A percentile compares a stretch with the other conserved stretches of the same genome.
phyloP scores from a whole-genome alignment of 2,888 invertebrate genomes.

The Nomada fucata region DNA sequence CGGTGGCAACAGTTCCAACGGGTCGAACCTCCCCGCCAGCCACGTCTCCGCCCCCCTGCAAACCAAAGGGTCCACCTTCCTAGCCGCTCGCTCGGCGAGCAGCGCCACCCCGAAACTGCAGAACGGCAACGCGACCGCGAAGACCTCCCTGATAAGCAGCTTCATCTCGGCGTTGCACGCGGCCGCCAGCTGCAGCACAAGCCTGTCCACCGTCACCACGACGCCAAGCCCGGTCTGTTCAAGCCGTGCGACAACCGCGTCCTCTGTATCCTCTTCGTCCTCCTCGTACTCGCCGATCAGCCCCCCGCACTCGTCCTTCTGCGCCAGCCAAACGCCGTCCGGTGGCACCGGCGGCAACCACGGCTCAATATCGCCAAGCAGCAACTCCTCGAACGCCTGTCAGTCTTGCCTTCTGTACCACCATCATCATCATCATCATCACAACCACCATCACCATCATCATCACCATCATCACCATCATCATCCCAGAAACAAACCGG shows the following conservation, averaged over 20 bases:
- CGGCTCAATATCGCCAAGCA: slow-evolving; percentile 48
- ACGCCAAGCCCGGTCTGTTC: slow-evolving; percentile 70
- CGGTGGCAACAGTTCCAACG: slow-evolving; percentile 48
- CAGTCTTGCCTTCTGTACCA: slow-evolving; percentile 71
- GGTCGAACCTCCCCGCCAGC: slow-evolving; percentile 53
- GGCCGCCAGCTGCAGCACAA: slow-evolving; percentile 71
- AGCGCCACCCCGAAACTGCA: slow-evolving; percentile 62
- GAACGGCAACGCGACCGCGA: slow-evolving; percentile 41
- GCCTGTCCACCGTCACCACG: slow-evolving; percentile 72
- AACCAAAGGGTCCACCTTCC: slow-evolving; percentile 67
- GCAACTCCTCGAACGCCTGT: slow-evolving; percentile 57
- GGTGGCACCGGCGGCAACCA: slow-evolving; percentile 47
- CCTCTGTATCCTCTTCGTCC: slow-evolving; percentile 54
- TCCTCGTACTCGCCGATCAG: slow-evolving; percentile 50
- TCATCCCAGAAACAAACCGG: slow-evolving; percentile 73
- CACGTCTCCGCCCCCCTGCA: slow-evolving; percentile 65
- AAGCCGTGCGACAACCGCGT: slow-evolving; percentile 57
- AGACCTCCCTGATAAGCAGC: slow-evolving; percentile 76
- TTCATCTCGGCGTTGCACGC: slow-evolving; percentile 74
- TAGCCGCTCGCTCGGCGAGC: slow-evolving; percentile 63
- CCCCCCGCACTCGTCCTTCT: slow-evolving; percentile 58
- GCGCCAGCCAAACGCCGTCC: slow-evolving; percentile 54
- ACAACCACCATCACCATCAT: slow-evolving; percentile 74
- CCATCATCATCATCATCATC: slow-evolving; percentile 74
- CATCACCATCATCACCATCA: slow-evolving; percentile 76